Conservation (phyloP, 2,113 vertebrate species). For the Morone chrysops region DNA sequence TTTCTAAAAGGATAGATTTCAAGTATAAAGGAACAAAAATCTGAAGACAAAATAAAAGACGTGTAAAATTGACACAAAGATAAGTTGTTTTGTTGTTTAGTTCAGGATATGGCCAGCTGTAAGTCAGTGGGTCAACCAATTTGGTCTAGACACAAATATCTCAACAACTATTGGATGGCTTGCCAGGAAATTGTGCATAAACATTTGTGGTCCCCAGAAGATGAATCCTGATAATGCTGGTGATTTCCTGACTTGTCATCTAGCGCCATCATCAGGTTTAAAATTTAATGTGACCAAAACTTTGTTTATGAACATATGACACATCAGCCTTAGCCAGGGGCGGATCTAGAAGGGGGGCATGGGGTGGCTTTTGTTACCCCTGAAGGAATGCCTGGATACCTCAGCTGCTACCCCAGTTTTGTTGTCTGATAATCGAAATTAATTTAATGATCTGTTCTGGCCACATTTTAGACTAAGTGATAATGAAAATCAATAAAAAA, state of each 20-base stretch:
- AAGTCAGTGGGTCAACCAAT: not conserved
- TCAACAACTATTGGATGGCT: not conserved
- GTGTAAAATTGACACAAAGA: not conserved
- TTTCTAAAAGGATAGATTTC: no score
- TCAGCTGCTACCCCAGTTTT: no score
- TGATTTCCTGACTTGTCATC: not conserved
- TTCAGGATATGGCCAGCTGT: not conserved
- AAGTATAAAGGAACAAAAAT: not conserved
- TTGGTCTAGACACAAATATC: not conserved
- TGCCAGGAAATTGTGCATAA: not conserved
- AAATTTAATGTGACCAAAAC: not conserved
- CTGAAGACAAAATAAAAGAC: not conserved
- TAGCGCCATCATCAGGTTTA: not conserved
- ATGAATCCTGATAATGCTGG: not conserved
- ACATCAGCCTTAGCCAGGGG: not conserved
- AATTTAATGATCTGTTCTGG: no score
- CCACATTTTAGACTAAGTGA: no score
- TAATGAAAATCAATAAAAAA: no score
- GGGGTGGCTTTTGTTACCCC: no score
- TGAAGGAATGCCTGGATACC: no score
- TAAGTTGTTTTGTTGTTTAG: not conserved
- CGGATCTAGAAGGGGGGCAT: no score
- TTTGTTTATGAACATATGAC: not conserved
- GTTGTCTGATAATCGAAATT: no score
- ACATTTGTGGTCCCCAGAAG: not conserved